These are phyloP conservation scores for Magallana nippona DNA, from an alignment of 2,888 invertebrate species.

Conservation along the genomic window DNA sequence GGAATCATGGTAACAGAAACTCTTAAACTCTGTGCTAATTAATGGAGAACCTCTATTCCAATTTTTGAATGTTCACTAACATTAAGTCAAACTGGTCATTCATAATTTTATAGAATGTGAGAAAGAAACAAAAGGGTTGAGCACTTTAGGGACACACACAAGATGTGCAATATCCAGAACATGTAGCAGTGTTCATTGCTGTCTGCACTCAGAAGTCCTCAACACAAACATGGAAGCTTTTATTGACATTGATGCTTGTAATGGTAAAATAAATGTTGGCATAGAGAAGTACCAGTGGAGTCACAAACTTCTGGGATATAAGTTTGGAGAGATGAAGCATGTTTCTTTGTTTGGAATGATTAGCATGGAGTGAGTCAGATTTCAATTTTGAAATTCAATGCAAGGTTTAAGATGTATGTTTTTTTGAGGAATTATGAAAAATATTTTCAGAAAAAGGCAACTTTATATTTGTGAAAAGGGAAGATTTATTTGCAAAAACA, in stretches of 20 bases:
- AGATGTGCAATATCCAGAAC: constrained; percentile 29
- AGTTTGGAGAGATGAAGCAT: constrained; percentile 53
- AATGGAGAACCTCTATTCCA: too few species aligned
- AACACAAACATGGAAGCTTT: constrained; percentile 49
- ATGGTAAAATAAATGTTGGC: constrained; percentile 51
- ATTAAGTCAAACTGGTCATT: too few species aligned
- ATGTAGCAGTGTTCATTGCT: constrained; percentile 57
- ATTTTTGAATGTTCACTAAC: too few species aligned
- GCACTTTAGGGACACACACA: constrained; percentile 16
- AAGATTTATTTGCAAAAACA: too few species aligned
- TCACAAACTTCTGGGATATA: constrained; percentile 53
- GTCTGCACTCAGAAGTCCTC: constrained; percentile 49
- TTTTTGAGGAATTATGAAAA: too few species aligned
- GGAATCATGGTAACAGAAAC: constrained; percentile 55
- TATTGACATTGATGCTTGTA: constrained; percentile 54
- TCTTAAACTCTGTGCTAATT: background rate
- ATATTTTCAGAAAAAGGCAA: too few species aligned
- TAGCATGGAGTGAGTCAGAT: constrained; percentile 50
- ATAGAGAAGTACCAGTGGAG: constrained; percentile 54
- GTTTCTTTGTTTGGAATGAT: constrained; percentile 48
- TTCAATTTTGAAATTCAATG: too few species aligned
- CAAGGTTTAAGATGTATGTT: too few species aligned
- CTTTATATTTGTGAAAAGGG: too few species aligned
- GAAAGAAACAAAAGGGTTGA: constrained; percentile 5
- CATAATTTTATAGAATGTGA: background rate